Conservation (phyloP, 2,113 vertebrate species). For the Mormoops blainvillei region DNA sequence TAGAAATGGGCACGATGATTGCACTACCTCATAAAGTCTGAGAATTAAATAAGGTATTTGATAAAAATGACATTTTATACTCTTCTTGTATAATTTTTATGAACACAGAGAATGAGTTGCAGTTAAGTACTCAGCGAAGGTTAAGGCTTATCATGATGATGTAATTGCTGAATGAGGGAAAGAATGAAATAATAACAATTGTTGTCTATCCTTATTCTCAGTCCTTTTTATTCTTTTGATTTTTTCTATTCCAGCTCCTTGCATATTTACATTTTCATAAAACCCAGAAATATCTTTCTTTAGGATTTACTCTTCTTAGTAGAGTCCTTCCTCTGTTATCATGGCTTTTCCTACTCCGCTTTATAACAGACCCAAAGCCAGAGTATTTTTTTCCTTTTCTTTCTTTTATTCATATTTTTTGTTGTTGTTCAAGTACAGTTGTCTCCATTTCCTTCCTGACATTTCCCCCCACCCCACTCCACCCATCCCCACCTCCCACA, state of each 20-base stretch:
- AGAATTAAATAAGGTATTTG: neutral
- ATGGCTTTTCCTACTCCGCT: neutral
- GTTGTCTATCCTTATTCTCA: neutral
- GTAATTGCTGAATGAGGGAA: neutral
- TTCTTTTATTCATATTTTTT: too few species aligned
- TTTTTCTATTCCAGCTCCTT: neutral
- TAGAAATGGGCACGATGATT: neutral
- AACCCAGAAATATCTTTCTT: neutral
- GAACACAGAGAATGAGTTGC: neutral
- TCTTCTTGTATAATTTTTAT: neutral
- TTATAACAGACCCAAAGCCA: neutral
- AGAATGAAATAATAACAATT: neutral
- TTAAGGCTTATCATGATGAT: neutral
- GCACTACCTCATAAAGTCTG: neutral
- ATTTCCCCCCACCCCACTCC: too few species aligned
- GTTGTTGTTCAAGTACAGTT: too few species aligned
- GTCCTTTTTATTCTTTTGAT: neutral
- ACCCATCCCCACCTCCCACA: too few species aligned
- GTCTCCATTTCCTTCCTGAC: too few species aligned
- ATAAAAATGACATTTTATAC: neutral
- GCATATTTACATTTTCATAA: neutral
- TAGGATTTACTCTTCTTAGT: neutral
- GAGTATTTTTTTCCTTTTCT: too few species aligned
- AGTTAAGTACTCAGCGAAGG: neutral
- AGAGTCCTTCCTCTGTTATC: neutral